phyloP scores from a whole-genome alignment of 2,888 invertebrate species.

The Patella caerulea region DNA sequence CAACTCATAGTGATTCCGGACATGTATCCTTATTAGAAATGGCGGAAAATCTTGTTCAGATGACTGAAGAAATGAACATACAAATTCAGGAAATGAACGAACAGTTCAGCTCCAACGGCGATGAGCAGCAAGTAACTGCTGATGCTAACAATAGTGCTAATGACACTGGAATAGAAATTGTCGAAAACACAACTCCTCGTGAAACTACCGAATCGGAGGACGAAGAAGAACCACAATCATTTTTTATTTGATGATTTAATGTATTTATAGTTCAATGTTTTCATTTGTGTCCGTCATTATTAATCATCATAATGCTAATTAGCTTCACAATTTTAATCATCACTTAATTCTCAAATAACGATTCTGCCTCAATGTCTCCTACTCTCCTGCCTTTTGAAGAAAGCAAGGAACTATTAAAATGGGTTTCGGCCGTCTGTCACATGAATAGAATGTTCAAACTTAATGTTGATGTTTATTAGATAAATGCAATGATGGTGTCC shows the following conservation, averaged over 20 bases:
- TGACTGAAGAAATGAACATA: constrained; percentile 50
- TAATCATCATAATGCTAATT: too few species aligned
- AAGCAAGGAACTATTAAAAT: too few species aligned
- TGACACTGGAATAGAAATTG: background rate
- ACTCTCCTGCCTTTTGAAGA: too few species aligned
- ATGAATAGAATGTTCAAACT: too few species aligned
- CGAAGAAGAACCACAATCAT: background rate
- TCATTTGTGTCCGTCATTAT: too few species aligned
- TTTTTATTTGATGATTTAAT: background rate
- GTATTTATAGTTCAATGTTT: too few species aligned
- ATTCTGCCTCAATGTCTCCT: too few species aligned
- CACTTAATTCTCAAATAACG: too few species aligned
- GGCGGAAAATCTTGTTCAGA: constrained; percentile 55
- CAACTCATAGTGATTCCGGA: constrained; percentile 21
- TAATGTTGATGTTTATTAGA: too few species aligned
- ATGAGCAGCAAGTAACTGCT: background rate
- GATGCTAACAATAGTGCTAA: background rate
- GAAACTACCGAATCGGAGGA: background rate
- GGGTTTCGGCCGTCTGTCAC: too few species aligned
- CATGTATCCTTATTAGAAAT: constrained; percentile 51
- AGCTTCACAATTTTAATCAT: too few species aligned
- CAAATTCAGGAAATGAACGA: constrained; percentile 29
- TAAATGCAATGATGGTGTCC: too few species aligned
- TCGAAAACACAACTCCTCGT: background rate
- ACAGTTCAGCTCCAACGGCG: background rate